Percentiles rank a stretch among this genome's conserved stretches.
Conservation (phyloP, 1,140 invertebrate species). For the Brachionus koreanus region DNA sequence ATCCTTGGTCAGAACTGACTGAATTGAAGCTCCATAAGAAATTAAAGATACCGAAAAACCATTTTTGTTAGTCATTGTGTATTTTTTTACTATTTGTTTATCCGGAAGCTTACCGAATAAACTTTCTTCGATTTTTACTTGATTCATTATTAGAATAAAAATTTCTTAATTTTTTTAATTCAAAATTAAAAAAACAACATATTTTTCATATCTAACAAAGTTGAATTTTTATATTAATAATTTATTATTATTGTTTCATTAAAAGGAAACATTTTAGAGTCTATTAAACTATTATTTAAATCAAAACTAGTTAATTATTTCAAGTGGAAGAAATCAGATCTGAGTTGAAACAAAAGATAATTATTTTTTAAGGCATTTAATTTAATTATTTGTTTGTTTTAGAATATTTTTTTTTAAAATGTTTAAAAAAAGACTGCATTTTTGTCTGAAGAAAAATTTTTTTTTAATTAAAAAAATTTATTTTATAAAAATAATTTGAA, state of each 20-base stretch:
- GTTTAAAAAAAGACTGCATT: not conserved
- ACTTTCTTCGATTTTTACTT: constrained; percentile 17
- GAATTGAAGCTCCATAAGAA: constrained; percentile 73
- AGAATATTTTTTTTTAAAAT: not conserved
- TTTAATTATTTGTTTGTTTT: not conserved
- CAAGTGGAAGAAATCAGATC: too few relatives aligned
- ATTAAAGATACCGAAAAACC: constrained; percentile 55
- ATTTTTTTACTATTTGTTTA: constrained; percentile 24
- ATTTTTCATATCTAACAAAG: too few relatives aligned
- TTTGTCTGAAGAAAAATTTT: not conserved
- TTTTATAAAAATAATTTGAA: not conserved
- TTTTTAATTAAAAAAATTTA: not conserved
- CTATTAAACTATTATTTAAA: too few relatives aligned
- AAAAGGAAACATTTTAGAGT: too few relatives aligned
- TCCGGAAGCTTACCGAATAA: not conserved
- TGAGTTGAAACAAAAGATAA: too few relatives aligned
- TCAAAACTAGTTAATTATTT: too few relatives aligned
- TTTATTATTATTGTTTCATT: too few relatives aligned
- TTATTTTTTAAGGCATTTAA: not conserved
- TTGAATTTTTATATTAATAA: too few relatives aligned
- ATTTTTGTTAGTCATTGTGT: not conserved
- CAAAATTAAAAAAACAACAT: not conserved
- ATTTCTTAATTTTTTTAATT: not conserved
- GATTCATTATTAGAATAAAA: constrained; percentile 44
- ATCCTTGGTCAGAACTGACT: constrained; percentile 70